Evolutionary conservation across 1,140 invertebrate genomes (phyloP).

Genomic region (Temnothorax curvispinosus): DNA sequence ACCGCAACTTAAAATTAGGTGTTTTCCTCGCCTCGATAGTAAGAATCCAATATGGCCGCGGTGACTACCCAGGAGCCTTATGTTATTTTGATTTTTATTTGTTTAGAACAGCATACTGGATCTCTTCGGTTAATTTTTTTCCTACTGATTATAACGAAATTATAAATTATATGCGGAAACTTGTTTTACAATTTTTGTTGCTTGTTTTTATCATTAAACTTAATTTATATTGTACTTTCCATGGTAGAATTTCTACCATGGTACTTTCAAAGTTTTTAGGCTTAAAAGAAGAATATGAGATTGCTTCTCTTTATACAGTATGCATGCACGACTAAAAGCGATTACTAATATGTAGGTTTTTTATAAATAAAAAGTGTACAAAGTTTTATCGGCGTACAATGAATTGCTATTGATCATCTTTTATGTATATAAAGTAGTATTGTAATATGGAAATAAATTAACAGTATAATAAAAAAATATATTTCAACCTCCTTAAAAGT

Average conservation of each 20-base stretch:
- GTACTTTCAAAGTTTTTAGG: conserved; percentile 9
- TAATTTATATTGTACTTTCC: conserved; percentile 15
- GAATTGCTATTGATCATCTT: conserved; percentile 60
- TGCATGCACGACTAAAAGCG: conserved; percentile 10
- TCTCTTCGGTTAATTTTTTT: not conserved
- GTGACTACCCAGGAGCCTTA: too few relatives aligned
- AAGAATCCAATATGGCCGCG: too few relatives aligned
- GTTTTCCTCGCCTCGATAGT: too few relatives aligned
- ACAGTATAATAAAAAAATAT: conserved; percentile 14
- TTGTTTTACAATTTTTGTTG: not conserved
- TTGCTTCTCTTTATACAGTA: conserved; percentile 37
- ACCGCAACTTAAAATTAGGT: too few relatives aligned
- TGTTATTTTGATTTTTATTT: not conserved
- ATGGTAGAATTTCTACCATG: too few relatives aligned
- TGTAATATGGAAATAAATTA: conserved; percentile 62
- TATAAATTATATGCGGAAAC: not conserved
- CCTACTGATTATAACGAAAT: not conserved
- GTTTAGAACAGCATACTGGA: conserved; percentile 10
- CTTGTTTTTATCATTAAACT: conserved; percentile 7
- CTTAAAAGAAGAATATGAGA: not conserved
- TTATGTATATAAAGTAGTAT: conserved; percentile 63
- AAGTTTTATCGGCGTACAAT: conserved; percentile 57
- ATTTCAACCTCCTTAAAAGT: not conserved
- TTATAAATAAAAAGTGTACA: conserved; percentile 59
- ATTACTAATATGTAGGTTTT: conserved; percentile 57